Percentiles rank a stretch among this genome's conserved stretches.
These are phyloP conservation scores for Dolichallabes microphthalmus DNA, from an alignment of 2,113 vertebrate genomes.

Conservation along the genomic window DNA sequence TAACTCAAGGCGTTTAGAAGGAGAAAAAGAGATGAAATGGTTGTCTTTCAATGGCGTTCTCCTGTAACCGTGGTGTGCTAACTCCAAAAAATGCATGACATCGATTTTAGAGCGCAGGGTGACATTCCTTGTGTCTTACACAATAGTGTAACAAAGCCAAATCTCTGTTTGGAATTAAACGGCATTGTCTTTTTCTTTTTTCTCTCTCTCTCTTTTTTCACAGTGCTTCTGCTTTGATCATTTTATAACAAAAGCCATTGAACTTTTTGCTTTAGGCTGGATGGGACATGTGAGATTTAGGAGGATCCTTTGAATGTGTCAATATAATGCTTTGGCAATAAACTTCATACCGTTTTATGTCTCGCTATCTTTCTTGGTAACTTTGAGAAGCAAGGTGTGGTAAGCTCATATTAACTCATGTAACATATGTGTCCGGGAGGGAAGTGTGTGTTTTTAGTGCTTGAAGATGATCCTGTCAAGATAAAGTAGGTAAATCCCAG, in stretches of 20 bases:
- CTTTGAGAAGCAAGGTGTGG: conserved; percentile 24
- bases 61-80: conserved; percentile 49
- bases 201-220: background rate
- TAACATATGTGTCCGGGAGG: conserved; percentile 36
- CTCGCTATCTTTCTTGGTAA: conserved; percentile 15
- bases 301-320: conserved; percentile 30
- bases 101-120: conserved; percentile 36
- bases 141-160: conserved; percentile 46
- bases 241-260: conserved; percentile 40
- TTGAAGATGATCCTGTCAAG: conserved; percentile 70
- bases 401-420: conserved; percentile 27
- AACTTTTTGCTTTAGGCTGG: conserved; percentile 38
- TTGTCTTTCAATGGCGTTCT: conserved; percentile 54
- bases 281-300: conserved; percentile 31
- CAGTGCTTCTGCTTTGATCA: conserved; percentile 24
- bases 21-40: conserved; percentile 57
- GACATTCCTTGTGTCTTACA: conserved; percentile 58
- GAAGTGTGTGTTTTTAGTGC: conserved; percentile 62
- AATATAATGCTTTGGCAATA: conserved; percentile 43
- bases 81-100: conserved; percentile 54
- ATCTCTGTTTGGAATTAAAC: conserved; percentile 51
- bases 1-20: conserved; percentile 51
- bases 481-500: conserved; percentile 75
- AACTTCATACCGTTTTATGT: conserved; percentile 20
- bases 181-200: conserved; percentile 24